Evolutionary conservation across 2,888 invertebrate species (phyloP).

Genomic region (Lasioglossum leucozonium): DNA sequence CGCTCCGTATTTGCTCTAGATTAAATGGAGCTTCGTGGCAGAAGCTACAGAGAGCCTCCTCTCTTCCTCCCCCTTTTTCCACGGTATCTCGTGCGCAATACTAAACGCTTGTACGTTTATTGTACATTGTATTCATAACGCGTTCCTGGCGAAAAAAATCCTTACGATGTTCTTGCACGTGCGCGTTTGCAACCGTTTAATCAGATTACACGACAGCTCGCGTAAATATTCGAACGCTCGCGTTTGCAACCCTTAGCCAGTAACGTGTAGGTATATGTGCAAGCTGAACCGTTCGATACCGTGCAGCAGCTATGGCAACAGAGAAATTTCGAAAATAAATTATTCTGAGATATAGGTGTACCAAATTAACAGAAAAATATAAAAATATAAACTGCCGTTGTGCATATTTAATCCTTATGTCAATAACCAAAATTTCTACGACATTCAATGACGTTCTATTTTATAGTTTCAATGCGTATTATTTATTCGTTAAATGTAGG

Average conservation of each 20-base stretch:
- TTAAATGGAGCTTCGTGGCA: conserved; percentile 72
- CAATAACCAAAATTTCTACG: too few species aligned
- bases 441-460: too few species aligned
- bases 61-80: conserved; percentile 58
- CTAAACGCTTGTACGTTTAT: conserved; percentile 27
- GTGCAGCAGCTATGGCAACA: background rate
- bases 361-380: too few species aligned
- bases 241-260: background rate
- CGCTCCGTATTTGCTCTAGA: conserved; percentile 79
- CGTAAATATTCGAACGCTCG: background rate
- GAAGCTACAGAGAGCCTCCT: conserved; percentile 32
- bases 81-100: conserved; percentile 54
- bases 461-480: too few species aligned
- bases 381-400: too few species aligned
- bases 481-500: too few species aligned
- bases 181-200: background rate
- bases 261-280: background rate
- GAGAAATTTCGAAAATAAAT: background rate
- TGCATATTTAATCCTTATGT: too few species aligned
- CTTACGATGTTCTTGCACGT: background rate
- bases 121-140: conserved; percentile 64
- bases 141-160: conserved; percentile 7
- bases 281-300: background rate
- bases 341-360: background rate
- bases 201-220: background rate